Evolutionary conservation across 2,888 invertebrate species (phyloP).

Genomic region (Tanytarsus gracilentus): DNA sequence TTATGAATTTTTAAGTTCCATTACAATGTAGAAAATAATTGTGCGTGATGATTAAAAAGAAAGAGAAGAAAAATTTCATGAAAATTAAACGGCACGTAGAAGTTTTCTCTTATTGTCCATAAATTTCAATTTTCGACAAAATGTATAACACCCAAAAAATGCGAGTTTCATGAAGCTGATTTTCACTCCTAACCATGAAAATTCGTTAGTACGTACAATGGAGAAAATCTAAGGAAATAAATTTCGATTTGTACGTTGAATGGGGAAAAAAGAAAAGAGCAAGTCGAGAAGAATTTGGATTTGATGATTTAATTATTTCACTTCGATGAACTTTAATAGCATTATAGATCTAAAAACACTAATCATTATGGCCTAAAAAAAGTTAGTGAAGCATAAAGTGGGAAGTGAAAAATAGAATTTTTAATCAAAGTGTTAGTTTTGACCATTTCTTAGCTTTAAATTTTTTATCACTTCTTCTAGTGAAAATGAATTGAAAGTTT

Average conservation of each 20-base stretch:
- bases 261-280: background rate
- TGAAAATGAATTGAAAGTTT: too few relatives aligned
- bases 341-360: too few relatives aligned
- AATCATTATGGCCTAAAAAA: too few relatives aligned
- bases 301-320: slow-evolving; percentile 11
- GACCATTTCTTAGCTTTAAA: too few relatives aligned
- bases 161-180: slow-evolving; percentile 3
- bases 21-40: background rate
- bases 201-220: background rate
- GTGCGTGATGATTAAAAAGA: background rate
- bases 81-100: background rate
- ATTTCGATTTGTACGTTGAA: background rate
- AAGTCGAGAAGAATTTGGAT: background rate
- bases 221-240: background rate
- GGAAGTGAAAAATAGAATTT: too few relatives aligned
- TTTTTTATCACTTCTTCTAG: too few relatives aligned
- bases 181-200: background rate
- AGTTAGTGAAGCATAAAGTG: too few relatives aligned
- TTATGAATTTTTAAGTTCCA: too few relatives aligned
- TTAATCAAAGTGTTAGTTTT: too few relatives aligned
- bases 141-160: background rate
- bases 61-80: background rate
- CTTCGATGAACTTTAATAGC: slow-evolving; percentile 2
- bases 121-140: slow-evolving; percentile 2
- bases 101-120: background rate